Conservation (phyloP, 2,888 invertebrate genomes). For the Rhaphigaster nebulosa region DNA sequence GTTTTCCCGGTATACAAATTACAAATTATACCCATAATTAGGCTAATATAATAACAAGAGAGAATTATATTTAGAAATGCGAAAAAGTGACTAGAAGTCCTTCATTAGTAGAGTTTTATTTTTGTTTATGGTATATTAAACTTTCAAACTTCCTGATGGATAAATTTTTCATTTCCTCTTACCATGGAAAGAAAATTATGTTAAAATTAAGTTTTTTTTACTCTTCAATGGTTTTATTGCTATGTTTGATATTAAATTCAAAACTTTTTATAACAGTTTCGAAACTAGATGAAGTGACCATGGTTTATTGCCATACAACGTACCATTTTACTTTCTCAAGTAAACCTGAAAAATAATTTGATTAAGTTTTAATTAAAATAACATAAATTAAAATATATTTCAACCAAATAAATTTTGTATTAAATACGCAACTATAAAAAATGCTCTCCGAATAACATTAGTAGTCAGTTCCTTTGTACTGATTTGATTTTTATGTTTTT, state of each 20-base stretch:
- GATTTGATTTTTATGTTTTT: no score
- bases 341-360: background rate
- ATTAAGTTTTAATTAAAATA: background rate
- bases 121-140: background rate
- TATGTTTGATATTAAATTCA: background rate
- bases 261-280: background rate
- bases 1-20: no score
- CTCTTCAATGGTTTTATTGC: background rate
- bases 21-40: no score
- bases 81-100: background rate
- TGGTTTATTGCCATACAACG: background rate
- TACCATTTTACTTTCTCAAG: background rate
- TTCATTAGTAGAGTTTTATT: background rate
- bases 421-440: no score
- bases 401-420: background rate
- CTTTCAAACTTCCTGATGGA: background rate
- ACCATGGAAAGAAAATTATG: background rate
- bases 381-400: no score
- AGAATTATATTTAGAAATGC: background rate
- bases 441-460: no score
- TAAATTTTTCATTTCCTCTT: background rate
- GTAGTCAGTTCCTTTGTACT: no score
- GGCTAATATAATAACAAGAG: background rate
- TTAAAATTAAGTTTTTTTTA: background rate
- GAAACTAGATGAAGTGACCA: background rate